Base-by-base conservation (phyloP, 2,888 invertebrate genomes). In the Salticus scenicus region DNA sequence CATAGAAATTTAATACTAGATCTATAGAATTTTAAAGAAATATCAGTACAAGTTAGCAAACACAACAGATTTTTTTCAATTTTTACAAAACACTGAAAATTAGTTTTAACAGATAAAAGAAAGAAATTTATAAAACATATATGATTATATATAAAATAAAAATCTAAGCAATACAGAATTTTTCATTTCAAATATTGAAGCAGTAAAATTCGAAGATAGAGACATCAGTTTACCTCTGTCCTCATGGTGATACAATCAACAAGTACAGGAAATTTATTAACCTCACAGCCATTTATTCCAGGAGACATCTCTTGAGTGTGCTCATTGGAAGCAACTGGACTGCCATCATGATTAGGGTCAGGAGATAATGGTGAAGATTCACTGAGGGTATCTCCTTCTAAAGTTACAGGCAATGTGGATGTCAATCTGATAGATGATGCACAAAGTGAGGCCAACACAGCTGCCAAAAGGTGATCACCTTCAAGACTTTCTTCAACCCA, bases 401-500 rank as follows among this genome's bases (percentile, higher is more conserved):
- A 76, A 88, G 95, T 92, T 82, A 95, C 93, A 8, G 96, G 95
- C 91, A 96, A 94, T 31, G 95, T 95, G 82, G 94, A 94, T 41
- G 95, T 93, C 37, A 96, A 91, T 86, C 95, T 93, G 24, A 96
- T 94, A 1, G 94, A 93, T 0, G 96, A 95, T 66, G 94, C 94
- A 90, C 97, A 96, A 88, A 98, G 92, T 0, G 98, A 95, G 64
- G 96, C 96, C 87, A 97, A 93, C 1, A 97, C 95, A 0, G 97
- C 95, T 87, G 95, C 95, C 73, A 96, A 91, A 0, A 96, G 92
- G 76, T 95, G 90, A 77, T 84, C 87, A 31, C 84, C 78, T 76
- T 82, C 87, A 12, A 77, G 67, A 12, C 75, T 74, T 51, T 88
- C 88, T 81, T 83, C 82, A 57, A 81, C 85, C 83, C 88, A 86